A percentile compares a stretch with the other conserved stretches of the same genome.
phyloP scores from a whole-genome alignment of 2,113 vertebrate genomes.

The Geococcyx californianus region DNA sequence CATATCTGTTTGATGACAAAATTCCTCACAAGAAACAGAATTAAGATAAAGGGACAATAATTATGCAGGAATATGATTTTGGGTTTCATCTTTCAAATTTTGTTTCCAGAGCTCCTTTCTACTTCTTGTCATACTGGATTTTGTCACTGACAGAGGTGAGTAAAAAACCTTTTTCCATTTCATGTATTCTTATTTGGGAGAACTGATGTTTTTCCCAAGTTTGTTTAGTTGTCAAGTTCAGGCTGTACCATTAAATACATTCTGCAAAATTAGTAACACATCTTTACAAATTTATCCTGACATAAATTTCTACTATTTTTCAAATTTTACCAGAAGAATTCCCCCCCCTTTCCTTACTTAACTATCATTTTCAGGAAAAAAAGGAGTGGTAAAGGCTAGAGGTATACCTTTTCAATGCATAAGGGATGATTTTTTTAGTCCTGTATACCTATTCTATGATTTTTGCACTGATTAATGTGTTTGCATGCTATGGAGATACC shows the following conservation, averaged over 20 bases:
- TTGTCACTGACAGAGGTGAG: neutral
- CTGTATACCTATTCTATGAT: neutral
- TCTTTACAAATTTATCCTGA: neutral
- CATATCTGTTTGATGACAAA: neutral
- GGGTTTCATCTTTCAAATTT: neutral
- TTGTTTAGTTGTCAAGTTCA: neutral
- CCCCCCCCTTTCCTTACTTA: neutral
- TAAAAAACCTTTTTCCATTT: neutral
- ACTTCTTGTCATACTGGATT: neutral
- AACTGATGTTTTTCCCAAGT: neutral
- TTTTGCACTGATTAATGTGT: neutral
- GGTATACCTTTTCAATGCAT: rapidly evolving
- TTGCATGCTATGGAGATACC: neutral
- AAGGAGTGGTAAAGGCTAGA: neutral
- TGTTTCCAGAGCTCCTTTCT: neutral
- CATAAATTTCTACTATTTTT: neutral
- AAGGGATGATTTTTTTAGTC: neutral
- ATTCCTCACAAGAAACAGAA: neutral
- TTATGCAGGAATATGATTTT: neutral
- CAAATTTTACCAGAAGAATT: neutral
- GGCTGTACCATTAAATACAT: neutral
- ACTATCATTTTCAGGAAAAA: neutral
- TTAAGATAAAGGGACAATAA: neutral
- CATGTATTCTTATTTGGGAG: neutral
- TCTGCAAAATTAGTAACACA: neutral